Conservation (phyloP, 2,113 vertebrate genomes). For the Corythaeola cristata region DNA sequence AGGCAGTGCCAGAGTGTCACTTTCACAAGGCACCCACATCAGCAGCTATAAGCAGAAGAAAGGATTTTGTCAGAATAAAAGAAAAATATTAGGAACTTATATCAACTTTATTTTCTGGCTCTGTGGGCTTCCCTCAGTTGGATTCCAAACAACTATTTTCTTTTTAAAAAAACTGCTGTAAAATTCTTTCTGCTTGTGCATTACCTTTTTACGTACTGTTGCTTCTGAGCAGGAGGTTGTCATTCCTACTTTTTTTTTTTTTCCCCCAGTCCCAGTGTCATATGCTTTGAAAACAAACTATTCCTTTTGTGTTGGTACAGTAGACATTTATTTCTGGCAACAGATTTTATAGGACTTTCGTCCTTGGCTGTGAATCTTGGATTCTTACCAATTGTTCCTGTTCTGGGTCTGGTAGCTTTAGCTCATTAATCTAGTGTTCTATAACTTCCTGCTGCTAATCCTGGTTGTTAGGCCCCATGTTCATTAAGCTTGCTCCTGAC, state of each 20-base stretch:
- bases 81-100: slow-evolving; percentile 18
- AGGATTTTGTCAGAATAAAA: slow-evolving; percentile 41
- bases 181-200: slow-evolving; percentile 4
- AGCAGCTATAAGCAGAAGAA: slow-evolving; percentile 21
- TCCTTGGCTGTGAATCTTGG: slow-evolving; percentile 26
- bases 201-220: slow-evolving; percentile 26
- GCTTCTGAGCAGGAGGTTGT: background rate
- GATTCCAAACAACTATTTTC: background rate
- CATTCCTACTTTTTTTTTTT: background rate
- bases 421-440: slow-evolving; percentile 45
- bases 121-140: slow-evolving; percentile 39
- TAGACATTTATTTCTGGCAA: slow-evolving; percentile 19
- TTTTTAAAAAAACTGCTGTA: background rate
- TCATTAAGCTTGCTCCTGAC: background rate
- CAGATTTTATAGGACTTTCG: background rate
- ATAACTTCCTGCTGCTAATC: slow-evolving; percentile 47
- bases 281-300: background rate
- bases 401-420: slow-evolving; percentile 15
- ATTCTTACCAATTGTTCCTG: slow-evolving; percentile 11
- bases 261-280: background rate
- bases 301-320: background rate
- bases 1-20: background rate
- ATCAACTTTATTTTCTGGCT: slow-evolving; percentile 46
- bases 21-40: background rate
- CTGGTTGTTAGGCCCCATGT: background rate